phyloP scores from a whole-genome alignment of 2,797 vertebrate genomes.

The Malurus leucopterus region DNA sequence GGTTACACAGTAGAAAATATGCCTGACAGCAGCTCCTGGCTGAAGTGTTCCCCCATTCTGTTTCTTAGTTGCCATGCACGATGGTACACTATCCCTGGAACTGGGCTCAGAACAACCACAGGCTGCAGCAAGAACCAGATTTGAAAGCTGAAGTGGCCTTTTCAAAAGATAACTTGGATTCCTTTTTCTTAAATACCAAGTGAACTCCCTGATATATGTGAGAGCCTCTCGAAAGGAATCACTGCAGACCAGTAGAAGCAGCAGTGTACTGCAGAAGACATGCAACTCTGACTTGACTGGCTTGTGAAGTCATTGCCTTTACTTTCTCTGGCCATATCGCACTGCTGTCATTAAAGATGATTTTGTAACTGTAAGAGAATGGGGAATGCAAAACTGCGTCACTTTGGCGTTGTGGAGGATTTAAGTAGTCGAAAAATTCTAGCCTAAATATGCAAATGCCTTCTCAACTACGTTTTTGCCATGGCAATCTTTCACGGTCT shows the following conservation, averaged over 20 bases:
- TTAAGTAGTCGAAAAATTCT: background rate
- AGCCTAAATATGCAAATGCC: background rate
- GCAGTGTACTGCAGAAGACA: background rate
- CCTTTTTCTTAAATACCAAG: background rate
- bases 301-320: background rate
- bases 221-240: background rate
- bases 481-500: background rate
- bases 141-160: background rate
- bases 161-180: background rate
- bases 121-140: background rate
- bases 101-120: background rate
- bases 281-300: background rate
- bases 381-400: background rate
- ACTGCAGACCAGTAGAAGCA: background rate
- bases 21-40: background rate
- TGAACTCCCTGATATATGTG: rapidly evolving
- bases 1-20: background rate
- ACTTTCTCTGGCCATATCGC: background rate
- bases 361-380: background rate
- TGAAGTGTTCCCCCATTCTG: background rate
- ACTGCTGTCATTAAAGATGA: background rate
- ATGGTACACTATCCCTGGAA: background rate
- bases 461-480: background rate
- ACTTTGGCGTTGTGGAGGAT: background rate
- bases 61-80: background rate